phyloP scores from a whole-genome alignment of 2,113 vertebrate species.

The Zosterops pallidus region DNA sequence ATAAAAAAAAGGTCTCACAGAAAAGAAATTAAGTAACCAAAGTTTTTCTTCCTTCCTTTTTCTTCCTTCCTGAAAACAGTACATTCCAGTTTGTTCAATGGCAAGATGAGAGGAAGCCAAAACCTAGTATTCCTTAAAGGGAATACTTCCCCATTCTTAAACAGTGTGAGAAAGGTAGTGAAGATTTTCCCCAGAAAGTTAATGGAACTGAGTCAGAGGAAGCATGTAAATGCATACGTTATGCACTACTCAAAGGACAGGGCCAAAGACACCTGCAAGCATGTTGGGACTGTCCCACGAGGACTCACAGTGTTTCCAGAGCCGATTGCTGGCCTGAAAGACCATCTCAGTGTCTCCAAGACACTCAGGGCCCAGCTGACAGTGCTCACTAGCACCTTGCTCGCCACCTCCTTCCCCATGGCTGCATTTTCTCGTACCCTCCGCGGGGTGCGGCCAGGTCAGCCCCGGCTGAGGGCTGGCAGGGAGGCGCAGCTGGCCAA shows the following conservation, averaged over 20 bases:
- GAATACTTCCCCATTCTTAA: neutral
- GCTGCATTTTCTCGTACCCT: neutral
- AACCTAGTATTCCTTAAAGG: neutral
- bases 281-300: neutral
- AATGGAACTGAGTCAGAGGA: neutral
- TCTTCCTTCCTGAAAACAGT: neutral
- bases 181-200: neutral
- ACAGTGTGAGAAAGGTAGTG: neutral
- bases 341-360: neutral
- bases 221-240: neutral
- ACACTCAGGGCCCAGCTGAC: neutral
- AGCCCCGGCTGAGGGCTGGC: fast-evolving
- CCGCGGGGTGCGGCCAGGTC: fast-evolving
- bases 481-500: fast-evolving
- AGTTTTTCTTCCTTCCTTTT: neutral
- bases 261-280: neutral
- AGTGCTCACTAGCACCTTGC: fast-evolving
- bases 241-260: neutral
- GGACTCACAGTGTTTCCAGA: neutral
- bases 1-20: neutral
- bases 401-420: neutral
- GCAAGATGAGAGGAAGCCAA: neutral
- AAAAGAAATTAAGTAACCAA: neutral
- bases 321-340: fast-evolving
- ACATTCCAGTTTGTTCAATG: neutral